A percentile compares a stretch with the other conserved stretches of the same genome.
Conservation (phyloP, 2,888 invertebrate genomes). For the Melinaea marsaeus region DNA sequence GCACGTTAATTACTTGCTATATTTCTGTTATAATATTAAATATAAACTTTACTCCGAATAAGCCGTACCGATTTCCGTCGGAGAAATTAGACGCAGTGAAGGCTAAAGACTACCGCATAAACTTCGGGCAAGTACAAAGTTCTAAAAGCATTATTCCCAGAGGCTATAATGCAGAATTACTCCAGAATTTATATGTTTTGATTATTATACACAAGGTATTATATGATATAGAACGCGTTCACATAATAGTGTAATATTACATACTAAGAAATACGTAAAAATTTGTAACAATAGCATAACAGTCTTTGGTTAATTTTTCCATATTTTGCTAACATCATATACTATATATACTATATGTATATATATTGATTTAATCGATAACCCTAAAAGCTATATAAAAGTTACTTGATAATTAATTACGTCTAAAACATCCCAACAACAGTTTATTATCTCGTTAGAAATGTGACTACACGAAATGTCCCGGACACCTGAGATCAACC, state of each 20-base stretch:
- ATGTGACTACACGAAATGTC: conserved; percentile 2
- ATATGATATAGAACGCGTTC: neutral
- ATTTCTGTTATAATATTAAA: neutral
- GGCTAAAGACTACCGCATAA: conserved; percentile 7
- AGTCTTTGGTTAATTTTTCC: no score
- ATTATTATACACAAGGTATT: neutral
- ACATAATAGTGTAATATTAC: no score
- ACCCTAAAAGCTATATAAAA: no score
- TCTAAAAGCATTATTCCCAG: conserved; percentile 8
- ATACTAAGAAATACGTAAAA: no score
- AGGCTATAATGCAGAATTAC: conserved; percentile 5
- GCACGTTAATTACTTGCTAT: conserved; percentile 33
- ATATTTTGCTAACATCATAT: no score
- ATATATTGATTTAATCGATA: no score
- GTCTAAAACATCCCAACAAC: conserved; percentile 1
- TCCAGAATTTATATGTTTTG: conserved; percentile 2
- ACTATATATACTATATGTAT: no score
- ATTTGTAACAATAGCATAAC: no score
- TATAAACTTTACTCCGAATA: neutral
- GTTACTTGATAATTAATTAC: neutral
- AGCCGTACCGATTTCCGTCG: conserved; percentile 2
- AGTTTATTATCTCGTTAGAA: conserved; percentile 7
- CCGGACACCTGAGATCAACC: conserved; percentile 36
- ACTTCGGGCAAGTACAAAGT: conserved; percentile 5
- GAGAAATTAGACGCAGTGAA: conserved; percentile 5